Percentiles rank a stretch among this genome's conserved stretches.
Evolutionary conservation across 2,888 invertebrate species (phyloP).

Genomic region (Netelia fuscicornis): DNA sequence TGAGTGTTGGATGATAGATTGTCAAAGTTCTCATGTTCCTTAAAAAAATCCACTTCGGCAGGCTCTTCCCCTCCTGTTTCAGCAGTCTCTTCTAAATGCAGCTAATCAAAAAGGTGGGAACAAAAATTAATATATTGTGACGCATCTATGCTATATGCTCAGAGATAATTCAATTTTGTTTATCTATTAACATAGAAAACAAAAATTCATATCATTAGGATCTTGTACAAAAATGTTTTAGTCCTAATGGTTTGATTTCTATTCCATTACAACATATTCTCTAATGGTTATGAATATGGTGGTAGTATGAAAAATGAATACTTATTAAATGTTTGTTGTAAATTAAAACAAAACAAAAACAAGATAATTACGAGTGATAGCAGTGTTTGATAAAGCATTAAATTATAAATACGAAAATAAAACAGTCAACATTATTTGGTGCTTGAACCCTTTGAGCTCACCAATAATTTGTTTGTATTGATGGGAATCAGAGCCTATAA

Average conservation of each 20-base stretch:
- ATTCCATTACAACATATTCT: no score
- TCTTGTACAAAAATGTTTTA: no score
- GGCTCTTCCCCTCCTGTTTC: constrained; percentile 88
- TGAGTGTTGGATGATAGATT: constrained; percentile 60
- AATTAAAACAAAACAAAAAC: constrained; percentile 22
- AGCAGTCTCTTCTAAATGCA: constrained; percentile 89
- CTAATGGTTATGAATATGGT: no score
- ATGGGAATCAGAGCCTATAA: constrained; percentile 81
- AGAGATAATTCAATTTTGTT: not conserved
- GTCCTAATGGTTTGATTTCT: no score
- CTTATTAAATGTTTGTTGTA: constrained; percentile 11
- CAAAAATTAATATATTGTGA: not conserved
- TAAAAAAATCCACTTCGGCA: constrained; percentile 96
- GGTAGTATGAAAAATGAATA: not conserved
- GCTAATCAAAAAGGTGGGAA: constrained; percentile 85
- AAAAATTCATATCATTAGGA: no score
- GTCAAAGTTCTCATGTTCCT: constrained; percentile 88
- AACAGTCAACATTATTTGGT: constrained; percentile 19
- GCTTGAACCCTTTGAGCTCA: constrained; percentile 75
- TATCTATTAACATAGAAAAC: no score
- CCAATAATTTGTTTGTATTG: constrained; percentile 78
- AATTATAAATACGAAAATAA: constrained; percentile 31
- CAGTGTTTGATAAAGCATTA: constrained; percentile 1
- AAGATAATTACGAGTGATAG: constrained; percentile 18
- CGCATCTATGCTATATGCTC: not conserved